Base-by-base conservation (phyloP, 2,797 vertebrate species). In the Coranthus polyacanthus region DNA sequence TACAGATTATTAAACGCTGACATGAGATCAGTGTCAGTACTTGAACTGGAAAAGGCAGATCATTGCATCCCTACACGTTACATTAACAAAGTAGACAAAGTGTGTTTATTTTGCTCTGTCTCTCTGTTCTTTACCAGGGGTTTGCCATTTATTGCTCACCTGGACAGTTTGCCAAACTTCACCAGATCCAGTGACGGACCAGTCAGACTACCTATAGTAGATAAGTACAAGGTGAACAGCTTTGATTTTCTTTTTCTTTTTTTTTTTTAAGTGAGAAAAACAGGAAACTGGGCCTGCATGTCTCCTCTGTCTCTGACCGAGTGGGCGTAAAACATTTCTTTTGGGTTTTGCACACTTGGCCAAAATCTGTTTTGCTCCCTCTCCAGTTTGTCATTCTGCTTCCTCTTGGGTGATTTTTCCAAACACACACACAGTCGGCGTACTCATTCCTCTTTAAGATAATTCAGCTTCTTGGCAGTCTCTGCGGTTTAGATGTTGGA, bases 91-190 rank as follows among this genome's bases (percentile, higher is more conserved):
- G 26, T 29, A 29, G 26, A 29, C 26, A 29, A 29, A 7, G 26
- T 39, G 38, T 4, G 7, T 39, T 39, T 39, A 39, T 15, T 39
- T 13, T 2, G 12, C 3, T 24, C 74, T 32, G 13, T n/a, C 2
- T 21, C 18, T 44, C 44, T 55, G 39, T 6, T 63, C 16, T 22
- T 34, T 58, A 72, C 42, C 86, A 99, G 98, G 79, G 98, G 98
- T 29, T 92, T 99, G 90, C 96, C 98, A 17, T 99, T 99, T 93
- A 99, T 99, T 92, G 74, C 96, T 24, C 97, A 99, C 90, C 93
- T 99, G 94, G 98, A 99, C 92, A 96, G 96, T 88, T 94, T 99
- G 96, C 97, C 98, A 95, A 97, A 94, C 91, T 97, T 97, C 92
- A 96, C 90, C 93, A 96, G 98, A 93, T 96, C 97, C 85, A 94